Base-by-base conservation (phyloP, 2,888 invertebrate species). In the Stegophylla sp. region DNA sequence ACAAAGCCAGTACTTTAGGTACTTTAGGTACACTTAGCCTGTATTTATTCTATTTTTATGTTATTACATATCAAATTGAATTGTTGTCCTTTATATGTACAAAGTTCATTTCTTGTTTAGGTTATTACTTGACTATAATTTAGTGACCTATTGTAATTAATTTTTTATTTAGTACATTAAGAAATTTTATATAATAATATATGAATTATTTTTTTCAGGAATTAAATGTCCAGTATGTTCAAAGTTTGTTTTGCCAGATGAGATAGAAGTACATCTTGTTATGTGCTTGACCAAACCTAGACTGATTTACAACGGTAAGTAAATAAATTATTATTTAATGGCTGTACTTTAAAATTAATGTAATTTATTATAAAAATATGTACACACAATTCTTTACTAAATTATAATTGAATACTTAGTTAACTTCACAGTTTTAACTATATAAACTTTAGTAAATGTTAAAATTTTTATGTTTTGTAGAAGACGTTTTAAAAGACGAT, bases 251-350 rank as follows among this genome's bases (percentile, higher is more conserved):
- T 90, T 97, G 88, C 97, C 97, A 85, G 98, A 98, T 89, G 98
- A 98, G 89, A 95, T 98, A 87, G 98, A 98, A 90, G 96, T 96
- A 90, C 98, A 98, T 89, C 92, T 98, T 87, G 97, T 98, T 86
- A 97, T 98, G 94, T 98, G 98, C 91, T 93, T 98, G 89, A 98
- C 98, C 85, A 96, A 98, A 91, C 98, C 98, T 85, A 92, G 97
- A 88, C 95, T 99, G 87, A 96, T 94, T 86, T 98, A 98, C 89
- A 99, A 98, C 90, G 98, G 98, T 98, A 86, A 89, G 75, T 66
- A 0, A 17, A 64, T 53, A 23, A n/a, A 7, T 63, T 23, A 12
- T 43, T 43, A 17, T 13, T 13, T 43, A 34, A 23, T 43, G n/a
- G 13, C 51, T 43, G n/a, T 9, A 23, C 26, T 12, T 61, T 61